Evolutionary conservation across 2,797 vertebrate genomes (phyloP).

Genomic region (Bovichtus variegatus): DNA sequence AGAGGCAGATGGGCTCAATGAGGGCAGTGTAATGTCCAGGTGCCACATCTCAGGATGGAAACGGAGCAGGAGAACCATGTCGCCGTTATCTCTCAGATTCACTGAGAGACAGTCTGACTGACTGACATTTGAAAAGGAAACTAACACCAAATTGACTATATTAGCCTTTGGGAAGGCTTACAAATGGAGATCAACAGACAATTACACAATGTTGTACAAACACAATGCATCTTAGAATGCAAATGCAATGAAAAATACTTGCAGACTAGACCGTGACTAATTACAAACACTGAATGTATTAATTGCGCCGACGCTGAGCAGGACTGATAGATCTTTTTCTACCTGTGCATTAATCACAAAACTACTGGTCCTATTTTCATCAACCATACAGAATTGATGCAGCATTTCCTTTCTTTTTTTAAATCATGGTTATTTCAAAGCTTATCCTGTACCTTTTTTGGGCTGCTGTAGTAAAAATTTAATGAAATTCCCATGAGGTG

Average conservation of each 20-base stretch:
- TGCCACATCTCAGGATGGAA: conserved; percentile 33
- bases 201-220: conserved; percentile 28
- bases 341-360: conserved; percentile 13
- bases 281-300: conserved; percentile 5
- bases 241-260: conserved; percentile 4
- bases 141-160: conserved; percentile 11
- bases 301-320: neutral
- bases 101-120: conserved; percentile 11
- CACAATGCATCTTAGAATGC: conserved; percentile 9
- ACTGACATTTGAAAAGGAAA: conserved; percentile 34
- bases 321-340: neutral
- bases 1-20: conserved; percentile 24
- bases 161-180: conserved; percentile 27
- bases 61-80: conserved; percentile 23
- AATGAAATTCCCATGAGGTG: conserved; percentile 64
- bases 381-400: conserved; percentile 6
- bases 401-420: neutral
- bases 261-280: neutral
- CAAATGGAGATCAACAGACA: conserved; percentile 35
- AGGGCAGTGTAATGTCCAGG: conserved; percentile 24
- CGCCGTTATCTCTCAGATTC: conserved; percentile 6
- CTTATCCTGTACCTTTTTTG: conserved; percentile 38
- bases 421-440: conserved; percentile 26
- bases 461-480: conserved; percentile 43
- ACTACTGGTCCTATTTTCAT: conserved; percentile 1